Percentiles rank a stretch among this genome's conserved stretches.
Conservation (phyloP, 2,888 invertebrate species). For the Antheraea yamamai region DNA sequence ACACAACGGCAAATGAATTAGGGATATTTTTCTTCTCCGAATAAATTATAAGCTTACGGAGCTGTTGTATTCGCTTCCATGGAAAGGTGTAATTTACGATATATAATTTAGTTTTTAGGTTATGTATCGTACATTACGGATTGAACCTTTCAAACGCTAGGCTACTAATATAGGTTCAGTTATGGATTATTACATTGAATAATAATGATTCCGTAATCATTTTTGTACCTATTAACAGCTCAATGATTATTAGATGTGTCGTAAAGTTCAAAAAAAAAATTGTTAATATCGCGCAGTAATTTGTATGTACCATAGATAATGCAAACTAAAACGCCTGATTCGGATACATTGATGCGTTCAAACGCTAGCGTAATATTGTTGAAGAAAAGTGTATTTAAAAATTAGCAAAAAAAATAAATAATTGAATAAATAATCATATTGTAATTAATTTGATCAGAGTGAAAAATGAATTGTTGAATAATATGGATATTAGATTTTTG, state of each 20-base stretch:
- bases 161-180: slow-evolving; percentile 54
- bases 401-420: slow-evolving; percentile 3
- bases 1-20: slow-evolving; percentile 53
- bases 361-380: slow-evolving; percentile 7
- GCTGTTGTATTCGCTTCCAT: slow-evolving; percentile 59
- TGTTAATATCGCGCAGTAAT: slow-evolving; percentile 36
- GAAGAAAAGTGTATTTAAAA: slow-evolving; percentile 7
- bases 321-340: slow-evolving; percentile 21
- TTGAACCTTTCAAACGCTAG: slow-evolving; percentile 51
- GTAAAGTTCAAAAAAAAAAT: slow-evolving; percentile 34
- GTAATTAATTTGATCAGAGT: slow-evolving; percentile 4
- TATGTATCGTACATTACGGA: slow-evolving; percentile 36
- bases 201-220: slow-evolving; percentile 55
- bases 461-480: slow-evolving; percentile 21
- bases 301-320: slow-evolving; percentile 26
- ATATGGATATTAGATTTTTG: slow-evolving; percentile 27
- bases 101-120: slow-evolving; percentile 20
- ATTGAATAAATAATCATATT: not conserved
- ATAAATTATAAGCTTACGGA: slow-evolving; percentile 52
- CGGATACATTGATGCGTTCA: slow-evolving; percentile 4
- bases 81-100: slow-evolving; percentile 19
- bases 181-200: slow-evolving; percentile 56
- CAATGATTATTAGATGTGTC: slow-evolving; percentile 44
- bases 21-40: slow-evolving; percentile 56
- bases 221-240: slow-evolving; percentile 70